These are phyloP conservation scores for Cavia porcellus DNA, from an alignment of 2,113 vertebrate species.

Conservation along the genomic window DNA sequence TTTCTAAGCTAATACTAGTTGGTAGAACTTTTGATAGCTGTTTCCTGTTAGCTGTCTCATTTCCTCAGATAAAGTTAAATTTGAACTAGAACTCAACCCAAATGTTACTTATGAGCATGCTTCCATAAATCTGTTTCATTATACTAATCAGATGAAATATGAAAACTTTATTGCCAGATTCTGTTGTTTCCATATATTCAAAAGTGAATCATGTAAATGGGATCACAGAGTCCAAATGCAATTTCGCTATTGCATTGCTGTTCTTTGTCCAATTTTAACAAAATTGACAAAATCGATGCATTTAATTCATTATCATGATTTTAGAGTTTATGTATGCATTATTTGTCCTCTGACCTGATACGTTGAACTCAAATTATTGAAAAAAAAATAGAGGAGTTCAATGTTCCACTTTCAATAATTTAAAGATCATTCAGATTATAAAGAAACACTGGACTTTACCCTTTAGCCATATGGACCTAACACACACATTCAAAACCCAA, in stretches of 20 bases:
- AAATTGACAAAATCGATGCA: background rate
- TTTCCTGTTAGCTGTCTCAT: slow-evolving; percentile 24
- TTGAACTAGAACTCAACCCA: background rate
- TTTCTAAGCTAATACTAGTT: background rate
- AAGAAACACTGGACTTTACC: background rate
- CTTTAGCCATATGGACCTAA: background rate
- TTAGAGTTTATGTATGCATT: background rate
- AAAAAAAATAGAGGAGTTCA: background rate
- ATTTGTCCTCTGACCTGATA: background rate
- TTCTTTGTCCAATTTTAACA: background rate
- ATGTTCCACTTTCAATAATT: background rate
- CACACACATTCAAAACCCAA: background rate
- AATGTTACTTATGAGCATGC: background rate
- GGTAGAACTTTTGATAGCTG: background rate
- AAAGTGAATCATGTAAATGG: background rate
- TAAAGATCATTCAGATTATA: background rate
- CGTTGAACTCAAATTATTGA: background rate
- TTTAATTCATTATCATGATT: background rate
- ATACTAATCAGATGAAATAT: background rate
- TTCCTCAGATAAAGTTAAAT: background rate
- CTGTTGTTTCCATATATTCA: background rate
- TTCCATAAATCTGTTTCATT: slow-evolving; percentile 16
- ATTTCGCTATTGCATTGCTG: background rate
- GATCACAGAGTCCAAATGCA: background rate
- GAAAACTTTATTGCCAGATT: background rate